Base-by-base conservation (phyloP, 2,797 vertebrate species). In the Chaetophractus vellerosus region DNA sequence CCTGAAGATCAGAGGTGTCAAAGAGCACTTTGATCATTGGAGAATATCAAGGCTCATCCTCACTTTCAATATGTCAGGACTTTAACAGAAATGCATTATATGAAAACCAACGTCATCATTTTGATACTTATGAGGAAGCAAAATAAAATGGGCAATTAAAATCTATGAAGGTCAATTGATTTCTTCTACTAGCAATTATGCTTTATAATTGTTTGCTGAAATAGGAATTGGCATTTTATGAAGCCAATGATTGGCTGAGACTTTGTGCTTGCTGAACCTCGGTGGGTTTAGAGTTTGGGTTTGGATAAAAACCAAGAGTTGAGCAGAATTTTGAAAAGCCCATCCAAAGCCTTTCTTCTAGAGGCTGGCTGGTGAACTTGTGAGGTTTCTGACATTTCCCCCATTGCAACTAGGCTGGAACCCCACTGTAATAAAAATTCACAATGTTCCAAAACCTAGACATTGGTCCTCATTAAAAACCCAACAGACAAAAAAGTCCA, bases 381-480 rank as follows among this genome's bases (percentile, higher is more conserved):
- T 9, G 0, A 97, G 95, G 92, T 93, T 97, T 96, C 96, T 97
- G 95, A 97, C 92, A 96, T 95, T 92, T 96, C 75, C 93, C 92
- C 92, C 55, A 71, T 75, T 94, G 82, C 93, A 94, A 87, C 92
- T 83, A 94, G 96, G 95, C 84, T 96, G 96, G 95, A 98, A 95
- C 96, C 96, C 96, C 96, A 97, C 95, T 98, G 96, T 89, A 97
- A 92, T 97, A 50, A 94, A 96, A 97, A 97, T 97, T 95, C 92
- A 93, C 95, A 91, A 23, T 97, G 97, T 97, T 97, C 97, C 96
- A 97, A 96, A 97, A 87, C 92, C 88, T 92, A 88, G 83, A 92
- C 90, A 96, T 96, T 96, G 88, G 95, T 97, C 91, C 96, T 97
- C 93, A 94, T 97, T 97, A 98, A 97, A 98, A 97, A 96, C 64